These are phyloP conservation scores for Nymphalis io DNA, from an alignment of 1,140 invertebrate species.

Conservation along the genomic window DNA sequence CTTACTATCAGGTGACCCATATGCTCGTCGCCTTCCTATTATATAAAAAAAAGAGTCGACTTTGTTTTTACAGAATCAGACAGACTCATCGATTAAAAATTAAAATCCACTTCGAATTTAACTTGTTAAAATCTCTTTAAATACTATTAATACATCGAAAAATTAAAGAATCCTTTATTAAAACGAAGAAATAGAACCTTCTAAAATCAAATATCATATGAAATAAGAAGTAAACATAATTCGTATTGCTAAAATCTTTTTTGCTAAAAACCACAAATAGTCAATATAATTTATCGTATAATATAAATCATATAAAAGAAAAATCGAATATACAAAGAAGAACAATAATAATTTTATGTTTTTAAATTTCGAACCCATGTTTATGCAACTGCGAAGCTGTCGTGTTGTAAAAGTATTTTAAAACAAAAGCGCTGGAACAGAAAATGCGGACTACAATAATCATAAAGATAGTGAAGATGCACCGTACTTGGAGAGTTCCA, in stretches of 20 bases:
- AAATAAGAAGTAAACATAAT: too few species aligned
- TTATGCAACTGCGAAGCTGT: background rate
- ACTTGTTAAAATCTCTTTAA: too few species aligned
- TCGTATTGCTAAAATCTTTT: too few species aligned
- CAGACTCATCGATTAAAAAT: too few species aligned
- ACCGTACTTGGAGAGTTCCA: conserved; percentile 19
- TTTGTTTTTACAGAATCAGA: too few species aligned
- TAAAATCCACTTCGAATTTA: too few species aligned
- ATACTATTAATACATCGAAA: too few species aligned
- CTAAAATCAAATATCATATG: too few species aligned
- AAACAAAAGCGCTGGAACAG: conserved; percentile 13
- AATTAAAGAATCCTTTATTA: background rate
- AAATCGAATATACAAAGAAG: background rate
- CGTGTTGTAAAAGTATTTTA: conserved; percentile 17
- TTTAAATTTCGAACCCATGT: conserved; percentile 3
- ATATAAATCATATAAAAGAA: too few species aligned
- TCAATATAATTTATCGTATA: too few species aligned
- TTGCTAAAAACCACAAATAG: too few species aligned
- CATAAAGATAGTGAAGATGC: conserved; percentile 29
- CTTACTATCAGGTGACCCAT: background rate
- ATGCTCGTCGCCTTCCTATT: background rate
- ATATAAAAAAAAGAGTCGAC: background rate
- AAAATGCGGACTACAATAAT: conserved; percentile 22
- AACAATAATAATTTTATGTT: background rate
- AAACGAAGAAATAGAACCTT: too few species aligned